Base-by-base conservation (phyloP, 35 echinoderm and acorn worm genomes). In the Stichopus chloronotus region DNA sequence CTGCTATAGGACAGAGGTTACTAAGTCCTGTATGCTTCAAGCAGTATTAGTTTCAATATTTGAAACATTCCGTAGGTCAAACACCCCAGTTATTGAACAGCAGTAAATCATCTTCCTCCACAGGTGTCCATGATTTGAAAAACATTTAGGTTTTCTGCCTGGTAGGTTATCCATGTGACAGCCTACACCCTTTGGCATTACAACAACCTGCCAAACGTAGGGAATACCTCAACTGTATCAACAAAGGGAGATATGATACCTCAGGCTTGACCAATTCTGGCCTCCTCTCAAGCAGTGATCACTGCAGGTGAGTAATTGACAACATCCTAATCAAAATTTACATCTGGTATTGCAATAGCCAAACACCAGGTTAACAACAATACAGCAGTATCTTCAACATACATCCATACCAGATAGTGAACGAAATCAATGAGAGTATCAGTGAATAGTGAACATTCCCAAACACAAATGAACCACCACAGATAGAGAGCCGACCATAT, bases 251-350 rank as follows among this genome's bases (percentile, higher is more conserved):
- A 65, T 65, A 14, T 14, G 61, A 65, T 65, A 65, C 61, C 61
- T 65, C 11, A 65, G 30, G 61, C 61, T 65, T 65, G 61, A 65
- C 13, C 61, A 65, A 11, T 65, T 65, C 19, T 65, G 69, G 17
- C 69, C 69, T 74, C 69, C 69, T 74, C 69, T 74, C 69, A 74
- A 74, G 19, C 69, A 74, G 69, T 20, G 69, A 74, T 74, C 69
- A 14, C 69, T 74, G 69, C 69, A 74, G 19, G 69, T 74, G 69
- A 74, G 69, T 74, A 74, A 74, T 74, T 74, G 69, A 74, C 69
- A 74, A 74, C 17, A 74, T 74, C 69, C 69, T 74, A 74, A 74
- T 74, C 69, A 74, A 14, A 74, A 74, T 20, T 74, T 20, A 74
- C 69, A 74, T 74, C 69, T 74, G 69, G 69, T n/a, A 74, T 74